Evolutionary conservation across 2,113 vertebrate species (phyloP).

Genomic region (Cettia cetti): DNA sequence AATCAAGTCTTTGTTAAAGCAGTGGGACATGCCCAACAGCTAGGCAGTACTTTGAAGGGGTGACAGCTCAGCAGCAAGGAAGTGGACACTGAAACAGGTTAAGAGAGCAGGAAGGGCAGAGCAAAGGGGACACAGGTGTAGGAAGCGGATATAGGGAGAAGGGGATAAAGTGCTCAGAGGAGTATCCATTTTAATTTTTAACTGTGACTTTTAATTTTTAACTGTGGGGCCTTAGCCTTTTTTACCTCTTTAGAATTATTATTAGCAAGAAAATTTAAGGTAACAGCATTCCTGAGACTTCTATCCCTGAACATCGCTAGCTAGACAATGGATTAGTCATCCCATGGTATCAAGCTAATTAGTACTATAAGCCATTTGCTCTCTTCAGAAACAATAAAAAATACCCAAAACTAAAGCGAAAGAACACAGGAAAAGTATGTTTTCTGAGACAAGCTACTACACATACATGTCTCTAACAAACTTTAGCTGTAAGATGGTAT

Average conservation of each 20-base stretch:
- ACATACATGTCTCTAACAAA: neutral
- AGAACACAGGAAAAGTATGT: neutral
- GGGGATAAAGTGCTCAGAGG: neutral
- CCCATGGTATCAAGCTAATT: neutral
- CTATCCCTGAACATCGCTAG: neutral
- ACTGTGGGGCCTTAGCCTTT: neutral
- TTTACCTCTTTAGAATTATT: neutral
- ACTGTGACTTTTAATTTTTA: neutral
- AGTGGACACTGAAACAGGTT: neutral
- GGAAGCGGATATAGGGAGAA: neutral
- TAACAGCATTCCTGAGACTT: neutral
- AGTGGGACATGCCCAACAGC: neutral
- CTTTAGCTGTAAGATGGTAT: neutral
- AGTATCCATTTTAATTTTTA: neutral
- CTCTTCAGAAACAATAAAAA: neutral
- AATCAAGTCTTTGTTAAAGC: neutral
- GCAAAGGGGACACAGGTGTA: neutral
- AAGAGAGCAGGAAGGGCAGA: neutral
- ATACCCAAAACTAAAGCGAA: neutral
- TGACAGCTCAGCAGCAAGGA: neutral
- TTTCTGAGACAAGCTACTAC: neutral
- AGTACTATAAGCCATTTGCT: rapidly evolving
- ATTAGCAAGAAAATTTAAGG: neutral
- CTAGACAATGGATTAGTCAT: neutral
- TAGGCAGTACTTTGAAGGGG: neutral